Base-by-base conservation (phyloP, 2,888 invertebrate genomes). In the Drosophila nr. medialis region DNA sequence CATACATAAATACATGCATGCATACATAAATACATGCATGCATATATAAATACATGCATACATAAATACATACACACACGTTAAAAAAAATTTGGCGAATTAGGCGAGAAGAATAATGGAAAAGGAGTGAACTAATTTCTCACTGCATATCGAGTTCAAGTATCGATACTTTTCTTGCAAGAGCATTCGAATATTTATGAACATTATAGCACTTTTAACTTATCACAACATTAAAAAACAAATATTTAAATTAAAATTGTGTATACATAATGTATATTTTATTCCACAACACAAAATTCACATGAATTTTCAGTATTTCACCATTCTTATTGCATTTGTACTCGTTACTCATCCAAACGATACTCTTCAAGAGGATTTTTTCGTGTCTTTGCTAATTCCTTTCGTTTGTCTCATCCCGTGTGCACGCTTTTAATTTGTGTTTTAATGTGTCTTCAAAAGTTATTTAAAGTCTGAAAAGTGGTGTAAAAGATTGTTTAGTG, bases 371-470 rank as follows among this genome's bases (percentile, higher is more conserved):
- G 21, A 10, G 18, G 15, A 29, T 11, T 7, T 21, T 27, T 30
- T 29, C 30, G 8, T 11, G 42, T 50, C 21, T 36, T n/a, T 54
- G 10, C 5, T 15, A 4, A 15, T 21, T 48, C 21, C 54, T 34
- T 65, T 50, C 13, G 38, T 64, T 54, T 4, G 21, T 68, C 15
- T 56, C 32, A 38, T 67, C 32, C 24, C 64, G 29, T 60, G 27
- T 49, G 13, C 38, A 48, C 49, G 51, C n/a, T 15, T 29, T 54
- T 40, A 38, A 64, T 53, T 70, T 60, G 10, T 40, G 67, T 72
- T 60, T 60, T 53, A 60, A 63, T 18, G 32, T 40, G 29, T 67
- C 38, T 18, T 34, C 48, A 55, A 68, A 3, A 61, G 38, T 21
- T 32, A 48, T 65, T 56, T 3, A 34, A 50, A 64, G 54, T 64